These are phyloP conservation scores for Sminthurinus signatus DNA, from an alignment of 1,140 invertebrate genomes.

Conservation along the genomic window DNA sequence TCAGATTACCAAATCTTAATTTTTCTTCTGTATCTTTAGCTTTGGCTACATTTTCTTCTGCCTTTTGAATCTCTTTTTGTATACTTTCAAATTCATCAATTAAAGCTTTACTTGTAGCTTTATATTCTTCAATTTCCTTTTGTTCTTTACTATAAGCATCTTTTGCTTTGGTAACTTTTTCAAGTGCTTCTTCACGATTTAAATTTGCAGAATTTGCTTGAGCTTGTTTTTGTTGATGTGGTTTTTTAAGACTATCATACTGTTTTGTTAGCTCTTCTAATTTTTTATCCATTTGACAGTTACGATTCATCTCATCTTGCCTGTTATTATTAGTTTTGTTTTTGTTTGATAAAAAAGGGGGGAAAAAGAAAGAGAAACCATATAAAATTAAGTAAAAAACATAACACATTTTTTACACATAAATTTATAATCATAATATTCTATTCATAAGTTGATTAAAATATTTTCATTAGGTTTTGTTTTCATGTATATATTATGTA, in stretches of 20 bases:
- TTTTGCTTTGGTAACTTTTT: conserved; percentile 65
- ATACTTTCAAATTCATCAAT: conserved; percentile 60
- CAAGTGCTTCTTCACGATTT: conserved; percentile 57
- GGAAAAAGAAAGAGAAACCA: no score
- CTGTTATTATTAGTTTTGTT: no score
- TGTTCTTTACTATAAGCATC: conserved; percentile 58
- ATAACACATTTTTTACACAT: no score
- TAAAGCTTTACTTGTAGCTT: conserved; percentile 17
- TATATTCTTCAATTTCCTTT: conserved; percentile 56
- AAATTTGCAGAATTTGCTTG: conserved; percentile 63
- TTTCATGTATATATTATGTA: no score
- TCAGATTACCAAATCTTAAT: background rate
- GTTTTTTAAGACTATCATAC: conserved; percentile 4
- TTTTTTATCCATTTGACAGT: conserved; percentile 55
- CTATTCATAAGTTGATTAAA: no score
- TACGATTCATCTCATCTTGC: conserved; percentile 1
- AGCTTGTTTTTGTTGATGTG: conserved; percentile 48
- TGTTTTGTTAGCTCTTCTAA: conserved; percentile 71
- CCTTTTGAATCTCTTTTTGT: conserved; percentile 60
- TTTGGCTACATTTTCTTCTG: conserved; percentile 52
- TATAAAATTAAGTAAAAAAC: no score
- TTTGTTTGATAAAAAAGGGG: no score
- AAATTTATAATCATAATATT: no score
- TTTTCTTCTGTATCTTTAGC: conserved; percentile 24
- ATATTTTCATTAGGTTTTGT: no score